Conservation (phyloP, 1,140 invertebrate species). For the Mesaphorura yosii region DNA sequence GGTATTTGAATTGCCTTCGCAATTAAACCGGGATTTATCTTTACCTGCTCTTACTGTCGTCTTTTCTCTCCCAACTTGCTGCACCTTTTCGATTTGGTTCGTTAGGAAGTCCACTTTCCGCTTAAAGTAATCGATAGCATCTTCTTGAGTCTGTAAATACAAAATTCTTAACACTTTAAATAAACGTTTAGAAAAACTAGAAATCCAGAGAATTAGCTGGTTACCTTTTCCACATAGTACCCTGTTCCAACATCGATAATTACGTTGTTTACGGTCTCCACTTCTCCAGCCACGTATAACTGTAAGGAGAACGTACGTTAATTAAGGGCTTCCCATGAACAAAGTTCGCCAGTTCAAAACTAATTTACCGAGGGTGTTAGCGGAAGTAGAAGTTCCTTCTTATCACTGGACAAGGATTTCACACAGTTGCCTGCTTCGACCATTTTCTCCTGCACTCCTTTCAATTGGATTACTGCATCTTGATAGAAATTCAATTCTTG, state of each 20-base stretch:
- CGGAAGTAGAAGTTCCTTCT: slow-evolving; percentile 73
- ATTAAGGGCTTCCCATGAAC: neutral
- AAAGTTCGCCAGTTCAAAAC: slow-evolving; percentile 15
- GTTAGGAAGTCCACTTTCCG: slow-evolving; percentile 80
- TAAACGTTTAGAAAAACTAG: slow-evolving; percentile 1
- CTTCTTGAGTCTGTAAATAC: slow-evolving; percentile 50
- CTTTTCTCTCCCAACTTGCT: slow-evolving; percentile 71
- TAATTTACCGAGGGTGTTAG: slow-evolving; percentile 67
- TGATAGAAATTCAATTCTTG: slow-evolving; percentile 77
- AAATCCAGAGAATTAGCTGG: neutral
- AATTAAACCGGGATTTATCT: neutral
- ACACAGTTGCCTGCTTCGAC: slow-evolving; percentile 72
- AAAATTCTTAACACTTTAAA: neutral
- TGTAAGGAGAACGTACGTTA: slow-evolving; percentile 31
- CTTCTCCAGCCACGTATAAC: slow-evolving; percentile 85
- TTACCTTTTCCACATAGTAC: slow-evolving; percentile 83
- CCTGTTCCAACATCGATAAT: slow-evolving; percentile 88
- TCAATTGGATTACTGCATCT: slow-evolving; percentile 74
- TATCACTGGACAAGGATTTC: slow-evolving; percentile 59
- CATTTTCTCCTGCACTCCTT: slow-evolving; percentile 81
- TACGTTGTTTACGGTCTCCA: slow-evolving; percentile 68
- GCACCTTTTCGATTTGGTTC: slow-evolving; percentile 88
- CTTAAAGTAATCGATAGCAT: slow-evolving; percentile 82
- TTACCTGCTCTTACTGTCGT: slow-evolving; percentile 67
- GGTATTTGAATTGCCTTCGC: neutral